Conservation (phyloP, 2,797 vertebrate species). For the Cossypha dichroa region DNA sequence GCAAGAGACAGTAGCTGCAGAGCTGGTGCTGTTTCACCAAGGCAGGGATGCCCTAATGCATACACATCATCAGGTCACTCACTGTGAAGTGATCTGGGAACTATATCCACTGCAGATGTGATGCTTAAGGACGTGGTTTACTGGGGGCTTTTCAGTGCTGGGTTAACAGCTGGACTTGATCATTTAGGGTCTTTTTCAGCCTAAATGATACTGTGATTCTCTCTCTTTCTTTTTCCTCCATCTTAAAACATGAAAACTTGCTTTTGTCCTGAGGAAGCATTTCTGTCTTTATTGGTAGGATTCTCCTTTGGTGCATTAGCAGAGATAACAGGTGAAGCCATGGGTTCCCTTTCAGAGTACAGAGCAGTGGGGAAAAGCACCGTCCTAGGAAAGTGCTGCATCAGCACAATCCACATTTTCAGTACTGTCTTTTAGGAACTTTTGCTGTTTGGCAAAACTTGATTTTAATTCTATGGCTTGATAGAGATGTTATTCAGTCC, state of each 20-base stretch:
- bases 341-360: background rate
- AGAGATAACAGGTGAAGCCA: background rate
- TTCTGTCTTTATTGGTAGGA: background rate
- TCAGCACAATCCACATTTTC: background rate
- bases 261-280: background rate
- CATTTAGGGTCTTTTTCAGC: background rate
- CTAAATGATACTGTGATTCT: background rate
- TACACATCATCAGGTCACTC: no score
- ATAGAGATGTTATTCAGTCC: background rate
- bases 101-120: accelerated
- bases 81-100: background rate
- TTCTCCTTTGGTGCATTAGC: background rate
- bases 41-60: background rate
- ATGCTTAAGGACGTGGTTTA: background rate
- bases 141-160: background rate
- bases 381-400: background rate
- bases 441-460: background rate
- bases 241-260: background rate
- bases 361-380: background rate
- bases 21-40: background rate
- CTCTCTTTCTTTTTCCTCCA: accelerated
- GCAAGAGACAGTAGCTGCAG: background rate
- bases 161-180: background rate
- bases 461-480: background rate
- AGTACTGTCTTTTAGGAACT: background rate